Conservation (phyloP, 1,140 invertebrate genomes). For the Ceratoteleas bidentatus region DNA sequence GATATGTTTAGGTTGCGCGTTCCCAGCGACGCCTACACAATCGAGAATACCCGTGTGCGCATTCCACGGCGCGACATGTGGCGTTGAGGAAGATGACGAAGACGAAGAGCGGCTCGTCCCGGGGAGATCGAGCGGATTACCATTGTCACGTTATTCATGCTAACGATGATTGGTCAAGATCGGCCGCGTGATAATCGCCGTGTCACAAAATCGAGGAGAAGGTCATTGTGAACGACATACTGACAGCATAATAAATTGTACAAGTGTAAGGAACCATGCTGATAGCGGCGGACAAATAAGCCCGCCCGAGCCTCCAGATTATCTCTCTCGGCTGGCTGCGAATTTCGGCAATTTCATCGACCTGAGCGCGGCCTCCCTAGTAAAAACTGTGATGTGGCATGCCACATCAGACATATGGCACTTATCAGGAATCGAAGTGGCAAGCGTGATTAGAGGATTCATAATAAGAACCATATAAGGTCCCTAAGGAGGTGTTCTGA, state of each 20-base stretch:
- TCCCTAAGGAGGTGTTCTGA: no score
- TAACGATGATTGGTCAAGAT: constrained; percentile 80
- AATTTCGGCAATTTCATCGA: constrained; percentile 39
- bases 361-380: not conserved
- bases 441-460: no score
- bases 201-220: constrained; percentile 79
- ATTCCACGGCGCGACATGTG: constrained; percentile 69
- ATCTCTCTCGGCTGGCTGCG: constrained; percentile 41
- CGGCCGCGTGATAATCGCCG: constrained; percentile 75
- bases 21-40: constrained; percentile 53
- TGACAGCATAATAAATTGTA: constrained; percentile 81
- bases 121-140: constrained; percentile 72
- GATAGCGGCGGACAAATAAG: constrained; percentile 53
- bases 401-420: no score
- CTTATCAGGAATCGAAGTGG: no score
- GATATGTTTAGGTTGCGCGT: constrained; percentile 31
- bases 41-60: constrained; percentile 51
- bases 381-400: no score
- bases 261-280: constrained; percentile 50
- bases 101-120: constrained; percentile 50
- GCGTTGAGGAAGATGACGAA: constrained; percentile 67
- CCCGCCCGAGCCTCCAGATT: constrained; percentile 37
- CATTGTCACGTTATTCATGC: constrained; percentile 79
- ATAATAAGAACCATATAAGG: no score
- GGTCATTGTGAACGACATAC: constrained; percentile 79